Conservation (phyloP, 92 coral and sea anemone species). For the Epizoanthus rinbou region DNA sequence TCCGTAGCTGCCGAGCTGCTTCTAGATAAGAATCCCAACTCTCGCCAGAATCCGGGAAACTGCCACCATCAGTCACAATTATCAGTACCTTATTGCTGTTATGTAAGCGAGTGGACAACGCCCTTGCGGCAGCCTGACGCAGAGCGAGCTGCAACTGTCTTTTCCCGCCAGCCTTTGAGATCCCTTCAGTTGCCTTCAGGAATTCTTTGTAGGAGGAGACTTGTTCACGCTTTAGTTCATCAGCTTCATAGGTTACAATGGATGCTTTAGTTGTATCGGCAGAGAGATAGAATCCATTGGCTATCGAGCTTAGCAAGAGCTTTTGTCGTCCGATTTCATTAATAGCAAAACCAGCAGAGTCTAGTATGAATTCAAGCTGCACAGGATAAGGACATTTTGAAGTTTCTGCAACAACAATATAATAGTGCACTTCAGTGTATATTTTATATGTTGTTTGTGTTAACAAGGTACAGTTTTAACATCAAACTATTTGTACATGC, state of each 20-base stretch:
- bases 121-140: background rate
- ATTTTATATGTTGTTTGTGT: background rate
- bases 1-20: slow-evolving; percentile 57
- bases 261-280: background rate
- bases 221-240: background rate
- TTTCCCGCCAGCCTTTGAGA: slow-evolving; percentile 2
- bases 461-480: background rate
- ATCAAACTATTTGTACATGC: background rate
- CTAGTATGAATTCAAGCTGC: slow-evolving; percentile 19
- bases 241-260: background rate
- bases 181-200: background rate
- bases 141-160: slow-evolving; percentile 1
- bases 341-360: background rate
- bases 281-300: slow-evolving; percentile 8
- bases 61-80: slow-evolving; percentile 20
- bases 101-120: background rate
- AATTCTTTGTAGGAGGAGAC: background rate
- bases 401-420: slow-evolving; percentile 5
- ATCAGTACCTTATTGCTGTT: background rate
- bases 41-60: background rate
- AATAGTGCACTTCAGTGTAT: background rate
- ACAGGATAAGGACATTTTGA: slow-evolving; percentile 29
- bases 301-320: slow-evolving; percentile 14
- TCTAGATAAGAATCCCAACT: slow-evolving; percentile 10
- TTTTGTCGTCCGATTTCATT: slow-evolving; percentile 17